A percentile compares a stretch with the other conserved stretches of the same genome.
Evolutionary conservation across 2,113 vertebrate genomes (phyloP).

Genomic region (Bubo scandiacus): DNA sequence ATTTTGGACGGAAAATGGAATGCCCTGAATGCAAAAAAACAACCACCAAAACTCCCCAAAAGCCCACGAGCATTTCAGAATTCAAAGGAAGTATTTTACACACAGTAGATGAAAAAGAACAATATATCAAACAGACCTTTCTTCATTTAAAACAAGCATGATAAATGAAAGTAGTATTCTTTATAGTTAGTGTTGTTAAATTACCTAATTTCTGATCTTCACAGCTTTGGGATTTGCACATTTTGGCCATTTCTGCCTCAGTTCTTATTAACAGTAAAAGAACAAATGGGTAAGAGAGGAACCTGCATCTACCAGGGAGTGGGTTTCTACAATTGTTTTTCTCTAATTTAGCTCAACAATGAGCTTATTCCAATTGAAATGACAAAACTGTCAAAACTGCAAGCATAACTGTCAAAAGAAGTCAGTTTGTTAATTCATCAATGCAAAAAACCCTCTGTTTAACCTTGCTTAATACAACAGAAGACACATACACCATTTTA

Average conservation of each 20-base stretch:
- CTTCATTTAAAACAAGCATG: not conserved
- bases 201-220: not conserved
- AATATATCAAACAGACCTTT: not conserved
- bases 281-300: not conserved
- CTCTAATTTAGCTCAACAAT: not conserved
- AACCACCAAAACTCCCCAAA: not conserved
- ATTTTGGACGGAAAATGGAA: constrained; percentile 34
- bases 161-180: not conserved
- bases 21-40: not conserved
- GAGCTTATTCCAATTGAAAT: not conserved
- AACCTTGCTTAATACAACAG: not conserved
- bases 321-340: not conserved
- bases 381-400: not conserved
- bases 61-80: not conserved
- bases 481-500: not conserved
- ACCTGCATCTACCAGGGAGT: not conserved
- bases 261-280: not conserved
- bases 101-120: not conserved
- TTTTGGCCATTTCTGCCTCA: not conserved
- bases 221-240: not conserved
- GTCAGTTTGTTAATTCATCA: not conserved
- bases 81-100: not conserved
- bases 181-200: not conserved
- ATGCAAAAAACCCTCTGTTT: not conserved
- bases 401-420: not conserved